These are phyloP conservation scores for Smutsia gigantea DNA, from an alignment of 2,797 vertebrate genomes.

Conservation along the genomic window DNA sequence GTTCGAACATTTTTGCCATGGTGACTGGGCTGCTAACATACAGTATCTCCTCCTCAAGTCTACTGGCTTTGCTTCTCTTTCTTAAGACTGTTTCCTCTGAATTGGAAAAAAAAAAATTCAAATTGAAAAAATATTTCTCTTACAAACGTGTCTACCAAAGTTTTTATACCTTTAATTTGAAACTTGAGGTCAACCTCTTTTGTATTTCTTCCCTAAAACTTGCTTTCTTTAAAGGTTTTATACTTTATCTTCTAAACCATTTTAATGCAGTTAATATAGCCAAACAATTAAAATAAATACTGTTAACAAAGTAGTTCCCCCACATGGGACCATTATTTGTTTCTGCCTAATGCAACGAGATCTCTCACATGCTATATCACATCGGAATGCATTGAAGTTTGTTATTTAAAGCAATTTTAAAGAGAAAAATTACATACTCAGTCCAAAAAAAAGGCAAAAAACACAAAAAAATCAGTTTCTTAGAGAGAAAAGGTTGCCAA, in stretches of 20 bases:
- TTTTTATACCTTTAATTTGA: background rate
- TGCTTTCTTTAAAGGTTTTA: background rate
- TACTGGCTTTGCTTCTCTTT: background rate
- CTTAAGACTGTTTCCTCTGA: background rate
- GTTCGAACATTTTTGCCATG: background rate
- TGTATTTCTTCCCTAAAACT: conserved; percentile 27
- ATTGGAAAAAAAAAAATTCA: background rate
- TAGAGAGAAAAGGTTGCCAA: background rate
- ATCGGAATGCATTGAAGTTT: conserved; percentile 7
- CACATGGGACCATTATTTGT: background rate
- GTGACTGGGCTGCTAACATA: background rate
- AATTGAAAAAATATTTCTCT: background rate
- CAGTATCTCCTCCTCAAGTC: background rate
- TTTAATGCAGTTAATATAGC: conserved; percentile 6
- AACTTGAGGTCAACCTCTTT: background rate
- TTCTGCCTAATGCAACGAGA: background rate
- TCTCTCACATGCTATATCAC: background rate
- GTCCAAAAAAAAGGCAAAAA: background rate
- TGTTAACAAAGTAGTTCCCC: background rate
- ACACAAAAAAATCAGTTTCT: background rate
- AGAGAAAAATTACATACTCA: background rate
- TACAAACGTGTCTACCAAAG: background rate
- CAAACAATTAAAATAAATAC: background rate
- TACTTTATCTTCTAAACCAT: background rate
- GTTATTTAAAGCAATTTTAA: conserved; percentile 23